Evolutionary conservation across 2,113 vertebrate species (phyloP).

Genomic region (Gila orcuttii): DNA sequence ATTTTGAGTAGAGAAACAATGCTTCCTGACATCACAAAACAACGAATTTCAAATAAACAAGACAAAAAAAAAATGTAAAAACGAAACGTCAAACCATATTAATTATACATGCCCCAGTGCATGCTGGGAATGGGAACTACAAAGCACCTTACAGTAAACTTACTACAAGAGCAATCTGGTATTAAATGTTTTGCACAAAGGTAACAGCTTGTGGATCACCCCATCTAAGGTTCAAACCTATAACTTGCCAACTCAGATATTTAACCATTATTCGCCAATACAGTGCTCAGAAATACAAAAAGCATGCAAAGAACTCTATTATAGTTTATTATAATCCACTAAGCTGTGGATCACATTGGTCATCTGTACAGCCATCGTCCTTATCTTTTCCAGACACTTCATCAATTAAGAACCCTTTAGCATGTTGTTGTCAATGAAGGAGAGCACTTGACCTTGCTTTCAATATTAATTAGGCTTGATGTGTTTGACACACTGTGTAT

Average conservation of each 20-base stretch:
- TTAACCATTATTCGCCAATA: neutral
- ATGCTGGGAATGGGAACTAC: neutral
- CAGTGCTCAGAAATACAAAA: neutral
- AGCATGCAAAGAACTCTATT: neutral
- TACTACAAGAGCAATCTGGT: neutral
- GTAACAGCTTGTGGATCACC: neutral
- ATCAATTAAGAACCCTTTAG: neutral
- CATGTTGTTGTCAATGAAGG: conserved; percentile 2
- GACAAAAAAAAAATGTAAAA: neutral
- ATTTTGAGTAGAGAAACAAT: neutral
- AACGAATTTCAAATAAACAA: neutral
- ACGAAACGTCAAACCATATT: neutral
- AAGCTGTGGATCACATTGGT: neutral
- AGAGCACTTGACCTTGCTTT: conserved; percentile 18
- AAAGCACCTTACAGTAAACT: neutral
- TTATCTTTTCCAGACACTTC: neutral
- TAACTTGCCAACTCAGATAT: neutral
- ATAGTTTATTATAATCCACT: neutral
- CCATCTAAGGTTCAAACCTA: neutral
- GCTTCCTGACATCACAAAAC: neutral
- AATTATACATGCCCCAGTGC: neutral
- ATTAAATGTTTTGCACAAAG: neutral
- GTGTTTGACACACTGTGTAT: neutral
- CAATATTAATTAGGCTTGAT: conserved; percentile 18
- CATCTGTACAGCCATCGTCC: no score